Conservation (phyloP, 92 coral and sea anemone genomes). For the Isaurus tuberculatus region DNA sequence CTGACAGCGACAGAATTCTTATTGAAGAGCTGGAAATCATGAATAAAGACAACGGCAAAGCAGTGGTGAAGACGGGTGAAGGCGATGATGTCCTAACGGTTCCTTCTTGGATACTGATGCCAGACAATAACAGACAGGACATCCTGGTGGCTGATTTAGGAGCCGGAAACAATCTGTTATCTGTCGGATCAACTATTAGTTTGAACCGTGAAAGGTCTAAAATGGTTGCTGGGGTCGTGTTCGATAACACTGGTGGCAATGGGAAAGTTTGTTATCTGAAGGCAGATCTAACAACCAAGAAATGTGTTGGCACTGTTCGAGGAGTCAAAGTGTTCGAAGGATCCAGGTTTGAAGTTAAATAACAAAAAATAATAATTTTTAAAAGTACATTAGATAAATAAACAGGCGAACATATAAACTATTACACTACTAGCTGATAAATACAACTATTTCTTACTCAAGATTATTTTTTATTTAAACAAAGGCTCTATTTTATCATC, state of each 20-base stretch:
- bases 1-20: constrained; percentile 56
- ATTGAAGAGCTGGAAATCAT: constrained; percentile 59
- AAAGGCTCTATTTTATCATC: no score
- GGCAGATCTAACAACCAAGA: constrained; percentile 24
- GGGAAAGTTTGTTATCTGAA: constrained; percentile 54
- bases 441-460: no score
- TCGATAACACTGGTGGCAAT: constrained; percentile 56
- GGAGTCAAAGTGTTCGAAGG: constrained; percentile 60
- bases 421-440: no score
- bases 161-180: constrained; percentile 58
- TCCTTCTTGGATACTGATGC: constrained; percentile 49
- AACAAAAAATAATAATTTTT: not conserved
- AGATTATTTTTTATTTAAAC: no score
- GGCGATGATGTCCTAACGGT: constrained; percentile 62
- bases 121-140: constrained; percentile 28
- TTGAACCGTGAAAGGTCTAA: constrained; percentile 38
- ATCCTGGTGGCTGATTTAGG: constrained; percentile 63
- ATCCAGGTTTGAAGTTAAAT: constrained; percentile 44
- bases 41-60: constrained; percentile 26
- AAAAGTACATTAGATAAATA: not conserved
- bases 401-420: no score
- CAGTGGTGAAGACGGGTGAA: constrained; percentile 58
- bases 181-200: constrained; percentile 57
- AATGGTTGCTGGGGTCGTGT: constrained; percentile 55
- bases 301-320: constrained; percentile 58